Percentiles rank a stretch among this genome's conserved stretches.
phyloP scores from a whole-genome alignment of 1,140 invertebrate species.

The Bombus ignitus region DNA sequence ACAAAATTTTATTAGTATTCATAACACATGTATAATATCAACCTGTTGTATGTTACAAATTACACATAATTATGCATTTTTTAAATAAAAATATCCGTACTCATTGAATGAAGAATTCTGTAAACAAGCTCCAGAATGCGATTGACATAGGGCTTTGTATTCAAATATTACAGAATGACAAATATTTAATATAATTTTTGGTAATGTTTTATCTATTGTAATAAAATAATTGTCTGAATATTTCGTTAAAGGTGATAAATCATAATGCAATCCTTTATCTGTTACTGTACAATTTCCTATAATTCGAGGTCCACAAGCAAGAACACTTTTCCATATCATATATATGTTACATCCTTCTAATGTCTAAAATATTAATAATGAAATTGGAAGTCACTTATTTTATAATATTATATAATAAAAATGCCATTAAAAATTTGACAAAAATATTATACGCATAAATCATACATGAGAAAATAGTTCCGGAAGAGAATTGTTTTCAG shows the following conservation, averaged over 20 bases:
- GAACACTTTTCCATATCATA: conserved; percentile 65
- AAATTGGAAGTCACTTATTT: conserved; percentile 1
- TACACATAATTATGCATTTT: not conserved
- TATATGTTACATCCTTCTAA: conserved; percentile 63
- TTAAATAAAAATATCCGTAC: conserved; percentile 32
- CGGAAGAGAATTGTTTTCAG: conserved; percentile 57
- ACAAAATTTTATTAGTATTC: conserved; percentile 6
- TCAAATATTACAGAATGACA: conserved; percentile 76
- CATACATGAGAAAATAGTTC: conserved; percentile 67
- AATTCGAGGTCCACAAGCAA: conserved; percentile 61
- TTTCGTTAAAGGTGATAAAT: conserved; percentile 72
- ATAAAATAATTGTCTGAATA: conserved; percentile 76
- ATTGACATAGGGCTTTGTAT: conserved; percentile 62
- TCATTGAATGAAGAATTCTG: conserved; percentile 27
- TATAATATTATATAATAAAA: conserved; percentile 9
- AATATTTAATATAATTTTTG: conserved; percentile 75
- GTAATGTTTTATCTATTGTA: conserved; percentile 29
- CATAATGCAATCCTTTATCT: conserved; percentile 67
- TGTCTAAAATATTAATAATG: conserved; percentile 60
- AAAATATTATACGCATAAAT: not conserved
- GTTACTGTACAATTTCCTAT: conserved; percentile 68
- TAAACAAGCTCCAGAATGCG: conserved; percentile 70
- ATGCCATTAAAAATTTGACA: not conserved
- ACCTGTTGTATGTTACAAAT: not conserved
- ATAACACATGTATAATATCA: not conserved